Conservation (phyloP, 1,140 invertebrate genomes). For the Zaprionus gabonicus region DNA sequence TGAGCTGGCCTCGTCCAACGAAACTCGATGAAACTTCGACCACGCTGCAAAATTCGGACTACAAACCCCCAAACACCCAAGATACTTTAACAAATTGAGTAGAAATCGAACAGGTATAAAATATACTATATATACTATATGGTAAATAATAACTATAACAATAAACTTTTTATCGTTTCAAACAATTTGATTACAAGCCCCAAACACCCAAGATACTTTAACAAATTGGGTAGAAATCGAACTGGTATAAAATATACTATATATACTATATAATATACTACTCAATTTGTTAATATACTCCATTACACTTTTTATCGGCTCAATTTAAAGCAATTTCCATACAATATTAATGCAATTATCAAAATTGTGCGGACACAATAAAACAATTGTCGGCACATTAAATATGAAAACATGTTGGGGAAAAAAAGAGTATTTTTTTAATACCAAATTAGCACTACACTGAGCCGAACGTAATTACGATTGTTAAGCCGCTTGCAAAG, state of each 20-base stretch:
- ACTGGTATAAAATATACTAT: background rate
- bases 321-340: background rate
- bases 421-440: background rate
- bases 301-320: background rate
- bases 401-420: background rate
- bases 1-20: background rate
- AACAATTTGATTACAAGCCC: background rate
- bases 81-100: background rate
- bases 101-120: background rate
- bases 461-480: background rate
- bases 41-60: background rate
- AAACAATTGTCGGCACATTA: background rate
- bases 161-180: no score
- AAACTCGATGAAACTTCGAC: background rate
- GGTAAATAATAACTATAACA: no score
- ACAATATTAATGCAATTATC: constrained; percentile 1
- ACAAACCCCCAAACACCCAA: background rate
- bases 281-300: no score
- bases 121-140: no score
- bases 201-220: background rate
- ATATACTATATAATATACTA: no score
- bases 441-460: background rate
- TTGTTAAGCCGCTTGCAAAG: constrained; percentile 1
- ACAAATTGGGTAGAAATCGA: background rate
- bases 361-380: background rate